A percentile compares a stretch with the other conserved stretches of the same genome.
These are phyloP conservation scores for Micropoecilia bifurca DNA, from an alignment of 2,797 vertebrate genomes.

Conservation along the genomic window DNA sequence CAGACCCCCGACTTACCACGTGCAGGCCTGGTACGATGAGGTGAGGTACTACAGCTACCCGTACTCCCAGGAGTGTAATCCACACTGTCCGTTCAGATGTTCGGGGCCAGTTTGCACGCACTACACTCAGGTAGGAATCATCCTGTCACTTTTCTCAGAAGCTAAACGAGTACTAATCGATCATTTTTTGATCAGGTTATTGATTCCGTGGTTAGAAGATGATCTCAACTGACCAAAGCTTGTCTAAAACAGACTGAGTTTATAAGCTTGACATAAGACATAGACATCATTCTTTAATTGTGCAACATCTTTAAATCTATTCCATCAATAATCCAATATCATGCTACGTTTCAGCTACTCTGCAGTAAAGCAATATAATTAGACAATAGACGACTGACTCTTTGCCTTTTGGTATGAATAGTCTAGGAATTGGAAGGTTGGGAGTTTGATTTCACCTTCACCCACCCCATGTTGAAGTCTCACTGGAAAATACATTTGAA, in stretches of 20 bases:
- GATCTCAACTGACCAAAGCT: background rate
- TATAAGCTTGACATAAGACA: background rate
- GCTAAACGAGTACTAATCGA: background rate
- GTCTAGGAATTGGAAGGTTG: background rate
- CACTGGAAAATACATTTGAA: background rate
- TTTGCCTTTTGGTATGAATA: background rate
- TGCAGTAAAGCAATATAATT: background rate
- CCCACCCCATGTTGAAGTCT: background rate
- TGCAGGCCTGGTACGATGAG: constrained; percentile 99
- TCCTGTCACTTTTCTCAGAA: background rate
- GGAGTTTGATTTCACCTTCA: background rate
- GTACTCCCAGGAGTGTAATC: constrained; percentile 93
- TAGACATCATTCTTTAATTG: background rate
- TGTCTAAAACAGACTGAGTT: background rate
- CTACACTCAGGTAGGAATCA: constrained; percentile 91
- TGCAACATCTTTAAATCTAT: background rate
- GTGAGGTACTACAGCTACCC: constrained; percentile 94
- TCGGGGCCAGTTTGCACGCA: constrained; percentile 97
- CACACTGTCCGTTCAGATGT: constrained; percentile 94
- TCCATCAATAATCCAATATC: background rate
- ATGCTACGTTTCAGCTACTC: background rate
- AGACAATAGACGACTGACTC: background rate
- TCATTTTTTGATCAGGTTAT: background rate
- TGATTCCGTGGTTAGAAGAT: background rate
- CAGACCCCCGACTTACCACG: constrained; percentile 94